Base-by-base conservation (phyloP, 30 jellyfish, hydroid and myxozoan genomes). In the Cassiopea xamachana region DNA sequence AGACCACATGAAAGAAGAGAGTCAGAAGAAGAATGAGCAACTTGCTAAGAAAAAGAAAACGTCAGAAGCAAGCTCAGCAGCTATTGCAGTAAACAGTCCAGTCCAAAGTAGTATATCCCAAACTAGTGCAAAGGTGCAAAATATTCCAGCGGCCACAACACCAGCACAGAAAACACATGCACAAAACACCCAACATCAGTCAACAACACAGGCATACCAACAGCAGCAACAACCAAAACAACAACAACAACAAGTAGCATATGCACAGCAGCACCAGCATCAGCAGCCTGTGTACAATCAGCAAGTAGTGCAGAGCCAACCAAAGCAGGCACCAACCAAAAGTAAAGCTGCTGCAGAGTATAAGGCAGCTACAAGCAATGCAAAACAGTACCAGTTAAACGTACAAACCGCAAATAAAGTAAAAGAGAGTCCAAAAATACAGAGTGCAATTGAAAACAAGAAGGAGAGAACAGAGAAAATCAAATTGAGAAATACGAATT, bases 351-450 rank as follows among this genome's bases (percentile, higher is more conserved):
- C 75, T 55, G 88, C 39, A 60, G 83, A 75, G 47, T 3, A 48
- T 60, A 82, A 77, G 69, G 55, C 84, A 70, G 60, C 68, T 1
- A 74, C 92, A 7, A 71, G 77, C 3, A 46, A 48, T 27, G 61
- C 92, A 72, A 72, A 75, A 46, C 87, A 16, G 80, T 19, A 43
- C 39, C 14, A 12, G 18, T 8, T 62, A 60, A 46, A 90, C 17
- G 44, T 43, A 46, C 18, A 91, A 19, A 74, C 76, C 72, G 46
- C 60, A 75, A 76, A 89, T 62, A 60, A 84, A 39, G 82, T 91
- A 68, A 62, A 45, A 9, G 70, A 18, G 48, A 70, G 84, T 45
- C 62, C 86, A 76, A 89, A 69, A 71, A 74, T 55, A 68, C 80
- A 71, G 12, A 47, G 27, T 67, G 91, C 81, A 17, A 69, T 51